Conservation (phyloP, 2,113 vertebrate genomes). For the Scartelaos histophorus region DNA sequence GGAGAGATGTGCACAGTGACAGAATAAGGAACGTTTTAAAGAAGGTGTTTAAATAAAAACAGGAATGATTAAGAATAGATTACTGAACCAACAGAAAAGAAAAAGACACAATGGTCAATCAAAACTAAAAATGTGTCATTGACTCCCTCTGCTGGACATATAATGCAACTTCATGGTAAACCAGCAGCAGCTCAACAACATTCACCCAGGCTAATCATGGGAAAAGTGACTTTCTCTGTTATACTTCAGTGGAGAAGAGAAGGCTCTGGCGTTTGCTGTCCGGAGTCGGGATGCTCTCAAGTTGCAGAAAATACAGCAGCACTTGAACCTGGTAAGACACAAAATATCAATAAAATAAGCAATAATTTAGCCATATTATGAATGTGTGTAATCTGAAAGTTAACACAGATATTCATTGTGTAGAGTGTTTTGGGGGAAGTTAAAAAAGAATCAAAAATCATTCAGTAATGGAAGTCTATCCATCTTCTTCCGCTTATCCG, state of each 20-base stretch:
- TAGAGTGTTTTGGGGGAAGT: not conserved
- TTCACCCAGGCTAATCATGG: not conserved
- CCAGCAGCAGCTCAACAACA: slow-evolving; percentile 16
- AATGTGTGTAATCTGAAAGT: not conserved
- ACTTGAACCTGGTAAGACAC: slow-evolving; percentile 86
- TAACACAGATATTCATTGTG: not conserved
- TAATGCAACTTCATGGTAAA: slow-evolving; percentile 13
- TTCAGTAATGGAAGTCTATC: not conserved
- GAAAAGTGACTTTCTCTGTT: slow-evolving; percentile 37
- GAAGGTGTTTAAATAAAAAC: slow-evolving; percentile 17
- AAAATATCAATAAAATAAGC: not conserved
- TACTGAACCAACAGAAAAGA: slow-evolving; percentile 43
- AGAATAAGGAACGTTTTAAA: not conserved
- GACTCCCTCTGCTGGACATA: slow-evolving; percentile 60
- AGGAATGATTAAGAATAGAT: slow-evolving; percentile 27
- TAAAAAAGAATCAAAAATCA: not conserved
- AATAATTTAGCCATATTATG: not conserved
- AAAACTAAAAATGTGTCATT: slow-evolving; percentile 16
- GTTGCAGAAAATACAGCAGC: slow-evolving; percentile 95
- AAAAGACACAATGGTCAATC: slow-evolving; percentile 20
- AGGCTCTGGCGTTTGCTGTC: slow-evolving; percentile 98
- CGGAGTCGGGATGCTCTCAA: slow-evolving; percentile 91
- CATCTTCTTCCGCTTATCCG: no score
- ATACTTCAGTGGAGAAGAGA: slow-evolving; percentile 96
- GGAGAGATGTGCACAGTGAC: slow-evolving; percentile 41